Base-by-base conservation (phyloP, 2,888 invertebrate species). In the Beris morrisii region DNA sequence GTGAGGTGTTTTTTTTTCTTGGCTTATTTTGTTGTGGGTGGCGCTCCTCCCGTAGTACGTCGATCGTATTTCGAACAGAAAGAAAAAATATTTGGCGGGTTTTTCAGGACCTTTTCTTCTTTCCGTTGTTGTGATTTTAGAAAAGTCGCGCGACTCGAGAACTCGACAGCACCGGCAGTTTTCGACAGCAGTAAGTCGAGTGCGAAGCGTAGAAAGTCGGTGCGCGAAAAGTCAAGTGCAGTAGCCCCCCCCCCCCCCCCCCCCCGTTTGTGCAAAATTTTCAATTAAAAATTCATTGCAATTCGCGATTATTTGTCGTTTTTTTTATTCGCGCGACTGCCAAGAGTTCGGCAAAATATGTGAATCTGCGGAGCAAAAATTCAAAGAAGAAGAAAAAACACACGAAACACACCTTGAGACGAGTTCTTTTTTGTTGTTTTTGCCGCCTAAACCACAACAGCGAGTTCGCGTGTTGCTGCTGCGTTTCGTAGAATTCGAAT, bases 11-110 rank as follows among this genome's bases (percentile, higher is more conserved):
- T 28, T 55, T 11, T 32, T 11, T 55, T 32, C 32, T 28, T 7
- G 15, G 13, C 13, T 9, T n/a, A 4, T 56, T 48, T 11, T n/a
- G 22, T 22, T 22, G 48, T 13, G 13, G 31, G 53, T 28, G 38
- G 53, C 4, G 52, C 15, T 52, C 22, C 38, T 38, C 38, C 38
- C 38, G 38, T 38, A 7, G 9, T 38, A 7, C 38, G 38, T 38
- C 38, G 38, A 38, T 38, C 38, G 22, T 22, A 22, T 3, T 9
- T 38, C 38, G 38, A 38, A 38, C 38, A 38, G 38, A 38, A 38
- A 38, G 38, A 38, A 32, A 4, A 32, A 38, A 22, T n/a, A 38
- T 56, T 56, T 59, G 48, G 58, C 58, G 58, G 30, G 46, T 59
- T 38, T 9, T 7, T 9, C 5, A 38, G 38, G 38, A 38, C 38